A percentile compares a stretch with the other conserved stretches of the same genome.
phyloP scores from a whole-genome alignment of 2,797 vertebrate species.

The Allochrocebus solatus region DNA sequence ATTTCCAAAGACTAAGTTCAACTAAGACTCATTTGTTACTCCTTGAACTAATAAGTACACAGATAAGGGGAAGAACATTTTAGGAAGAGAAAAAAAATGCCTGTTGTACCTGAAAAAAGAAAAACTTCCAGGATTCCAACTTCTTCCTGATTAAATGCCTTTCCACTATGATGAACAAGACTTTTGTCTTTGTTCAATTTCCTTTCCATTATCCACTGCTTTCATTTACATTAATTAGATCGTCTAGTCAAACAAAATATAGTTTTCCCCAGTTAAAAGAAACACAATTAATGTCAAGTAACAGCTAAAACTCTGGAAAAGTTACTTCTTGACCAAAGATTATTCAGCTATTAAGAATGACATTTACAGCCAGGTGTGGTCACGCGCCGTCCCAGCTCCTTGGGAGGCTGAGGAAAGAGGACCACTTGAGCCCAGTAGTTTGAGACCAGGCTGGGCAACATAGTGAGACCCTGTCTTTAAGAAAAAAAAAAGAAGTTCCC shows the following conservation, averaged over 20 bases:
- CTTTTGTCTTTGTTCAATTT: constrained; percentile 1
- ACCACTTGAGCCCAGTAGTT: background rate
- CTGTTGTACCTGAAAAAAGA: background rate
- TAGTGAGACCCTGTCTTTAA: background rate
- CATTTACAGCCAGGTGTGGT: background rate
- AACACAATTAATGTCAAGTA: constrained; percentile 35
- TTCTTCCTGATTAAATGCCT: constrained; percentile 28
- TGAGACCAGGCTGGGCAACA: background rate
- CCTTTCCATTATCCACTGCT: constrained; percentile 10
- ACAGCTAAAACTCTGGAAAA: background rate
- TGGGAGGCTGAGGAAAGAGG: background rate
- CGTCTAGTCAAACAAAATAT: constrained; percentile 44
- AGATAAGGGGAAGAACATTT: background rate
- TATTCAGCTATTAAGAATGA: background rate
- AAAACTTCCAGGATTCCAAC: background rate
- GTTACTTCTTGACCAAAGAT: constrained; percentile 42
- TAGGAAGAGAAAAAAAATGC: background rate
- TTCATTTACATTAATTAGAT: constrained; percentile 41
- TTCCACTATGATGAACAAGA: background rate
- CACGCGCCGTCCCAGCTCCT: background rate
- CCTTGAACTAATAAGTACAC: background rate
- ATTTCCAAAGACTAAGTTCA: constrained; percentile 35
- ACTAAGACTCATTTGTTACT: background rate
- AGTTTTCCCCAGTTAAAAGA: constrained; percentile 10
- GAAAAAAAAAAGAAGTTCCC: background rate